Base-by-base conservation (phyloP, 2,888 invertebrate species). In the Tenthredo scrophulariae region DNA sequence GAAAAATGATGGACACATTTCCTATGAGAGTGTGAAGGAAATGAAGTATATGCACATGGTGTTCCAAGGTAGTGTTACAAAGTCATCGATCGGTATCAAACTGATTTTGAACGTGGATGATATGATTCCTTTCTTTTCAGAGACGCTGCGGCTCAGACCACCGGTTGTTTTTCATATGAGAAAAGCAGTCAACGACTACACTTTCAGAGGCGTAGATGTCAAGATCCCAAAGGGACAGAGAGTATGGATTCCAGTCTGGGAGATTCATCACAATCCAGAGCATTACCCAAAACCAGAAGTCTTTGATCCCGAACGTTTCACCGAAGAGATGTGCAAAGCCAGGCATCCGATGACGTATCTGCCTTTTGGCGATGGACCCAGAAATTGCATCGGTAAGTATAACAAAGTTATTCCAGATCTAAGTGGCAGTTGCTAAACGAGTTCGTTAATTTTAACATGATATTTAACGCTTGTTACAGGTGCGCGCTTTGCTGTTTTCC, bases 101-200 rank as follows among this genome's bases (percentile, higher is more conserved):
- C 10, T 50, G n/a, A 18, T 18, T 77, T 10, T 2, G 0, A 62
- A 22, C n/a, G n/a, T 62, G 18, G 15, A 15, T 40, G 10, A 40
- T 40, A 0, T 62, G 58, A 22, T 80, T 80, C 40, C 18, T n/a
- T 80, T 37, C 4, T 83, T 89, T 89, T 40, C 88, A 94, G 94
- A 94, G 89, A 93, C 94, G 0, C 87, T 94, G n/a, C 90, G 94
- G 37, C 92, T 93, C 79, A 94, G 94, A 89, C 94, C 94, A 75
- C 93, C 94, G 2, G 89, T 91, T 0, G 86, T 91, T 4, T 67
- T 89, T 9, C 86, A 93, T 10, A 91, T 90, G 85, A 90, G 94
- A 86, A 88, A 89, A 80, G 92, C 93, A 22, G 87, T 87, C 1
- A 84, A 88, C 37, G 43, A 88, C 26, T 90, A 91, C 50, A 91